Evolutionary conservation across 2,797 vertebrate species (phyloP).

Genomic region (Heterohyrax brucei): DNA sequence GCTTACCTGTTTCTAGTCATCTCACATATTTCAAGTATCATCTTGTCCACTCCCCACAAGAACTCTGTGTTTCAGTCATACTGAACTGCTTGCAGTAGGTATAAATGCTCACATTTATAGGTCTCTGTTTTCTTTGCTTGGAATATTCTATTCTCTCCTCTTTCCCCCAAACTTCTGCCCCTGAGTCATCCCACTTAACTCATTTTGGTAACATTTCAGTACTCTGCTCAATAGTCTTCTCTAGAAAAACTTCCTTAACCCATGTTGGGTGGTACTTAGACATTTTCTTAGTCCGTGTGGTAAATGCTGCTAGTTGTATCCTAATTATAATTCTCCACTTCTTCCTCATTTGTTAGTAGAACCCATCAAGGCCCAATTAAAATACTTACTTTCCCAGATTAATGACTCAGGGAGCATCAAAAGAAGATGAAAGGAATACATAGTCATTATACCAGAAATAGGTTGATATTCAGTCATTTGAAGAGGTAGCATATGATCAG

Average conservation of each 20-base stretch:
- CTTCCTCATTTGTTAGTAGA: background rate
- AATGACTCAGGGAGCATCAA: too few relatives aligned
- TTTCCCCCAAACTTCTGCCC: background rate
- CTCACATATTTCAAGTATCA: background rate
- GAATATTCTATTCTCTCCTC: background rate
- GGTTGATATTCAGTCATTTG: too few relatives aligned
- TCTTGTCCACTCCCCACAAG: fast-evolving
- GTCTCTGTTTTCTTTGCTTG: background rate
- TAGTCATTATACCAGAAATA: too few relatives aligned
- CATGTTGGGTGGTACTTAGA: background rate
- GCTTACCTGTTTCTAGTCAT: background rate
- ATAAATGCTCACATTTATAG: background rate
- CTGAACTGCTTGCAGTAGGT: background rate
- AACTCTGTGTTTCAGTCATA: background rate
- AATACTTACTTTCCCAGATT: background rate
- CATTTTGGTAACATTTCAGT: background rate
- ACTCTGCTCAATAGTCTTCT: background rate
- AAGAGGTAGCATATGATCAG: too few relatives aligned
- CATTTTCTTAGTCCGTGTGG: background rate
- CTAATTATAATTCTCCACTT: background rate
- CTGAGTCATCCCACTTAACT: background rate
- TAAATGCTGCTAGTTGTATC: background rate
- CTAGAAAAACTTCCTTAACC: background rate
- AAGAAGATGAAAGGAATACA: too few relatives aligned
- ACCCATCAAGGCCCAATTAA: background rate